Evolutionary conservation across 2,113 vertebrate genomes (phyloP).

Genomic region (Archocentrus centrarchus): DNA sequence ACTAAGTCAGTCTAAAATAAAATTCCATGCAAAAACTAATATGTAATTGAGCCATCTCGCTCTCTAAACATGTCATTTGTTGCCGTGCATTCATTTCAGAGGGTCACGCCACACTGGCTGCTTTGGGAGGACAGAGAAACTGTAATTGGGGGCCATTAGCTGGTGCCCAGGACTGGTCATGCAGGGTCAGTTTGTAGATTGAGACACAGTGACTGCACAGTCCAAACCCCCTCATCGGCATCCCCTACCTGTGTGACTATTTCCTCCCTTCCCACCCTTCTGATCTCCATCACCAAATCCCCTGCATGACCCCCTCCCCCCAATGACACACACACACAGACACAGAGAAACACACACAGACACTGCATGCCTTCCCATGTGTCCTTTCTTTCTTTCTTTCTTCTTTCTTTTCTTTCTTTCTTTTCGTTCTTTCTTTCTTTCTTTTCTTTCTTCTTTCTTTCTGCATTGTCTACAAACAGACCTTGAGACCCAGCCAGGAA

Average conservation of each 20-base stretch:
- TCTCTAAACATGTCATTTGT: conserved; percentile 15
- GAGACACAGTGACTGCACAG: conserved; percentile 74
- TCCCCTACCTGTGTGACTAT: conserved; percentile 72
- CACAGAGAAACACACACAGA: conserved; percentile 7
- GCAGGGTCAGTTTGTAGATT: conserved; percentile 71
- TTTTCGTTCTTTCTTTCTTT: not conserved
- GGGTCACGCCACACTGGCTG: conserved; percentile 75
- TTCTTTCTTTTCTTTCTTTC: not conserved
- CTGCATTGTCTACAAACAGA: conserved; percentile 54
- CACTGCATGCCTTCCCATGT: not conserved
- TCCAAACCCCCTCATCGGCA: conserved; percentile 63
- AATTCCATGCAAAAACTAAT: not conserved
- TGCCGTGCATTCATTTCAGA: conserved; percentile 47
- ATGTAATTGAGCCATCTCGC: not conserved
- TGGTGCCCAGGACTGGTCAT: conserved; percentile 69
- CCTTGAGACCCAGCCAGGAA: conserved; percentile 61
- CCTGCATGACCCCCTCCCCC: conserved; percentile 18
- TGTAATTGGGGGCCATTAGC: conserved; percentile 78
- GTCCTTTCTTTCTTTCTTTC: not conserved
- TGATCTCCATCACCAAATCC: conserved; percentile 42
- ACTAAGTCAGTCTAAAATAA: not conserved
- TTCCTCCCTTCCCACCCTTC: conserved; percentile 29
- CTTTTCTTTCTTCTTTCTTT: not conserved
- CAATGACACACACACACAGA: not conserved
- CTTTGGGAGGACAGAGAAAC: conserved; percentile 77